These are phyloP conservation scores for Aythya fuligula DNA, from an alignment of 2,797 vertebrate genomes.

Conservation along the genomic window DNA sequence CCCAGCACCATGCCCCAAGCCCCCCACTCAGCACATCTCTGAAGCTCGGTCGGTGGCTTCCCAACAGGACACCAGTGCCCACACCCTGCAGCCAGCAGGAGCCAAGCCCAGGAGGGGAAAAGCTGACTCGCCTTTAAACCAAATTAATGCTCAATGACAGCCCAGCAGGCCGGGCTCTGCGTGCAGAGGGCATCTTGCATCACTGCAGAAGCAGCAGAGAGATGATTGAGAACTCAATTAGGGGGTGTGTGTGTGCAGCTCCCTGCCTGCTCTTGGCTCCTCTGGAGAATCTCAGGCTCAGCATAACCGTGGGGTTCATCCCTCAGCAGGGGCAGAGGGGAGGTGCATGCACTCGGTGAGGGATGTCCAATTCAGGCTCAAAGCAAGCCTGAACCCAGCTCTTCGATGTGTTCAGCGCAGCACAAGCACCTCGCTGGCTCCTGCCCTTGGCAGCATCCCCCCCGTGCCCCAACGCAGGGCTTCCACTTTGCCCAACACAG, in stretches of 20 bases:
- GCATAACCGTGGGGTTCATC: not conserved
- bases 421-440: not conserved
- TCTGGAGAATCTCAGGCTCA: not conserved
- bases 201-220: not conserved
- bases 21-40: not conserved
- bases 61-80: not conserved
- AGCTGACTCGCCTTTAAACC: not conserved
- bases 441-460: not conserved
- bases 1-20: not conserved
- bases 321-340: no score
- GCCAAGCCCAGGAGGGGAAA: not conserved
- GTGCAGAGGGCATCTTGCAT: not conserved
- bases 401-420: no score
- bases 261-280: fast-evolving
- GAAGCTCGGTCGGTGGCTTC: not conserved
- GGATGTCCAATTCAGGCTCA: not conserved
- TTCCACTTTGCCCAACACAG: no score
- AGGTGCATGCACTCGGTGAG: no score
- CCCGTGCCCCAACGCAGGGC: not conserved
- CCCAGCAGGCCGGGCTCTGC: fast-evolving
- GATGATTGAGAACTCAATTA: not conserved
- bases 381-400: not conserved
- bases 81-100: fast-evolving
- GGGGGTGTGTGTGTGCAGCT: not conserved
- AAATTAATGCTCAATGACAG: not conserved